Evolutionary conservation across 2,797 vertebrate species (phyloP).

Genomic region (Diglossa cyanea): DNA sequence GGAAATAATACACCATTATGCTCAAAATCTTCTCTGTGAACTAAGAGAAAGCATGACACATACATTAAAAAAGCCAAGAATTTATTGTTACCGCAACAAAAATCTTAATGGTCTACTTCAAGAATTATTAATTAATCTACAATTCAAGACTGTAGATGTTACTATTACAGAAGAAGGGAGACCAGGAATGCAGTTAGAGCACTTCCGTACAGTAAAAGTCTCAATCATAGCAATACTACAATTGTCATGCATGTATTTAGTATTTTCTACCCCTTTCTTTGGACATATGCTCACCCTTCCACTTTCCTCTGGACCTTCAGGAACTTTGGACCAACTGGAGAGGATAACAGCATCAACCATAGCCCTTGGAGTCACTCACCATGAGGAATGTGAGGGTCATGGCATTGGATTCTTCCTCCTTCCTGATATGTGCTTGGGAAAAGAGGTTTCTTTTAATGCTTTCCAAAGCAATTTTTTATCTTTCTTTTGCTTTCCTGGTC

Average conservation of each 20-base stretch:
- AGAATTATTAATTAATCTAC: background rate
- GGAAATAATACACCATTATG: background rate
- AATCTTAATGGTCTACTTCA: background rate
- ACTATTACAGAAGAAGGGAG: background rate
- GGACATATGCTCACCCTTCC: background rate
- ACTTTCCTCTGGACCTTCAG: background rate
- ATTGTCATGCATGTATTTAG: background rate
- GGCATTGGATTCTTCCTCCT: background rate
- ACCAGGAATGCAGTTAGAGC: background rate
- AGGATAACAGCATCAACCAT: background rate
- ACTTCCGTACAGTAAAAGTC: background rate
- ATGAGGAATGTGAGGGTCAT: background rate
- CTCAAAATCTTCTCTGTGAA: background rate
- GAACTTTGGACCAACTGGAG: background rate
- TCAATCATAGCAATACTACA: background rate
- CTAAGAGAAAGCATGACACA: background rate
- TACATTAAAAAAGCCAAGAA: background rate
- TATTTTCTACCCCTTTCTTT: background rate
- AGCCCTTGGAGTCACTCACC: background rate
- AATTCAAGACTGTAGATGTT: background rate
- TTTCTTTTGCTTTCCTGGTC: background rate
- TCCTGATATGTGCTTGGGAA: background rate
- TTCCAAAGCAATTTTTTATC: background rate
- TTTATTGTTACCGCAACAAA: background rate
- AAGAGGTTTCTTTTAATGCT: background rate